Evolutionary conservation across 2,113 vertebrate genomes (phyloP), one percentile per base, ranked within the genome.

Genomic region (Fregetta grallaria): DNA sequence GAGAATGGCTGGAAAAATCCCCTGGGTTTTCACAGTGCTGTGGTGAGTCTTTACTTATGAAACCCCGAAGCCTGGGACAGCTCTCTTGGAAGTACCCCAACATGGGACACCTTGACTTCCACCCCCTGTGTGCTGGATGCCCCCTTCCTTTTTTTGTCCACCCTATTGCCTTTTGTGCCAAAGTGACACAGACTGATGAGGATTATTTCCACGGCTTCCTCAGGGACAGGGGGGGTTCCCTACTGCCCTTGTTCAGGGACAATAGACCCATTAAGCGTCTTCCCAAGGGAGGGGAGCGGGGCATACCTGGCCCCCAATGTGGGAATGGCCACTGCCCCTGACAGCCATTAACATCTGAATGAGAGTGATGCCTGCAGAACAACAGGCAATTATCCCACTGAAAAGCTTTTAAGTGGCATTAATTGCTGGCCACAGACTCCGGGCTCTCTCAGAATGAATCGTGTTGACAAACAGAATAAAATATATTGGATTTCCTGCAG

Each of bases 371-470:
- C 86, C 94, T 97, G 94, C 86, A 62, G 86, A 95, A 97, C 91
- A 97, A 96, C 95, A 91, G 89, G 85, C 91, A 96, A 97, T 97
- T 97, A 97, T 96, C 93, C 92, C 70, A 2, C 75, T 96, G 91
- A 96, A 97, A 97, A 95, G 93, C 96, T 95, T 95, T 95, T 97
- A 96, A 97, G 94, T 96, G 96, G 92, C 97, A 93, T 97, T 97
- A 97, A 97, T 96, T 97, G 93, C 96, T 86, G 95, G 66, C 94
- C 93, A 19, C 90, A 87, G 91, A 90, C 94, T 91, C 81, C 0
- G 3, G 72, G 55, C 83, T 80, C 76, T 91, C 91, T 72, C 65
- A 9, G 86, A 96, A 89, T 53, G 72, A 92, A 94, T 76, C 9
- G 4, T 96, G 92, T 93, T 95, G 96, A 96, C 91, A 96, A 96